Base-by-base conservation (phyloP, 2,797 vertebrate species). In the Sebastes diaconus region DNA sequence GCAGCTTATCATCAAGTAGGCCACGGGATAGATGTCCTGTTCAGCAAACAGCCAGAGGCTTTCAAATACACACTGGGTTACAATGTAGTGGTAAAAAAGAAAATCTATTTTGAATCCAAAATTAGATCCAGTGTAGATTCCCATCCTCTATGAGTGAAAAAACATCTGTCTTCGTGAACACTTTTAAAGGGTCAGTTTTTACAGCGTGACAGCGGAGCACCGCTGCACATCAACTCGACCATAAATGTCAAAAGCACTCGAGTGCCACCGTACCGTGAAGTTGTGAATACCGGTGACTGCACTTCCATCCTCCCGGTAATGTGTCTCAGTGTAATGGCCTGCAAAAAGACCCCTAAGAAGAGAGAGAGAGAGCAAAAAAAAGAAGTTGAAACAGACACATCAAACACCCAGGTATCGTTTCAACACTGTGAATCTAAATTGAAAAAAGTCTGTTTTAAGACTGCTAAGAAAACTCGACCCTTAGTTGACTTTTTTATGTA, bases 241-340 rank as follows among this genome's bases (percentile, higher is more conserved):
- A 84, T 79, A 90, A 90, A 88, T 79, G 84, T 88, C 81, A 84
- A 83, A 85, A 84, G 76, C 77, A 69, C 83, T 87, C 2, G 12
- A 84, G 65, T 75, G 81, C 60, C 81, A 81, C 61, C 92, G 92
- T 96, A 99, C 98, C 96, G 95, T 97, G 92, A 86, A 83, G 83
- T 97, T 96, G 88, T 92, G 96, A 11, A 88, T 20, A 39, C 94
- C 86, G 52, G 96, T 96, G 94, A 97, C 94, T 20, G 94, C 92
- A 9, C 95, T 94, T 87, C 97, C 97, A 13, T 97, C 97, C 82
- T 94, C 92, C 87, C 77, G 78, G 79, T 98, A 99, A 90, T 99
- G 98, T 20, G 97, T 98, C 93, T 97, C 97, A 0, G 96, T 97
- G 94, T 97, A 98, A 90, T 96, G 92, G 83, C 94, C 93, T 75